phyloP scores from a whole-genome alignment of 1,140 invertebrate species.

The Meloidogyne chitwoodi region DNA sequence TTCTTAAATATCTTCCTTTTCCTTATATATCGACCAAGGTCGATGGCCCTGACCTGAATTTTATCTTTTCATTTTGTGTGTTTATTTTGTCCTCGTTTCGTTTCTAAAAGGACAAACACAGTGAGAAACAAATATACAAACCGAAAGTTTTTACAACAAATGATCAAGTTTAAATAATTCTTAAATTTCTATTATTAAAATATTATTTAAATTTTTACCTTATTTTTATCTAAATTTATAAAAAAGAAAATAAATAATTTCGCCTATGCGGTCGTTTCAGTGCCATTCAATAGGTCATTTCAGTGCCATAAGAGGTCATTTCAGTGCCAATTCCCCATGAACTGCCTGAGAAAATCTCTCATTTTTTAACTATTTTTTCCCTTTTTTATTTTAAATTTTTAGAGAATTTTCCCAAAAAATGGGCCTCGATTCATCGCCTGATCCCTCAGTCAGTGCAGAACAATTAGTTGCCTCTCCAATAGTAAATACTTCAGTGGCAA shows the following conservation, averaged over 20 bases:
- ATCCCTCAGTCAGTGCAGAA: background rate
- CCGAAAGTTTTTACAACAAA: no score
- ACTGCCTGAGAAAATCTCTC: background rate
- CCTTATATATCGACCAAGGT: background rate
- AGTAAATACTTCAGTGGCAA: background rate
- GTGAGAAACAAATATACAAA: no score
- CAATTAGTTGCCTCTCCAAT: background rate
- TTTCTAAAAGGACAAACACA: background rate
- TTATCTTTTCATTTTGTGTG: background rate
- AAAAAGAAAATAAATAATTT: no score
- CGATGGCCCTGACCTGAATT: background rate
- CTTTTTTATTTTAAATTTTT: background rate
- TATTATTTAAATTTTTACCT: no score
- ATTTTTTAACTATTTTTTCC: background rate
- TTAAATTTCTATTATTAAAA: no score
- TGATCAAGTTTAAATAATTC: no score
- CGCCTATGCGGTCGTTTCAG: no score
- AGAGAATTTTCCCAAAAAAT: background rate
- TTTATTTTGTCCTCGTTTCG: background rate
- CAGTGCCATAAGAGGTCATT: no score
- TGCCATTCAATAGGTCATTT: no score
- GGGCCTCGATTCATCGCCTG: slow-evolving; percentile 14
- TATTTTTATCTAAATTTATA: no score
- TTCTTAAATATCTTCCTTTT: background rate
- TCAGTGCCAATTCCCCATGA: no score